Percentiles rank a stretch among this genome's conserved stretches.
Evolutionary conservation across 2,113 vertebrate species (phyloP).

Genomic region (Pseudorasbora parva): DNA sequence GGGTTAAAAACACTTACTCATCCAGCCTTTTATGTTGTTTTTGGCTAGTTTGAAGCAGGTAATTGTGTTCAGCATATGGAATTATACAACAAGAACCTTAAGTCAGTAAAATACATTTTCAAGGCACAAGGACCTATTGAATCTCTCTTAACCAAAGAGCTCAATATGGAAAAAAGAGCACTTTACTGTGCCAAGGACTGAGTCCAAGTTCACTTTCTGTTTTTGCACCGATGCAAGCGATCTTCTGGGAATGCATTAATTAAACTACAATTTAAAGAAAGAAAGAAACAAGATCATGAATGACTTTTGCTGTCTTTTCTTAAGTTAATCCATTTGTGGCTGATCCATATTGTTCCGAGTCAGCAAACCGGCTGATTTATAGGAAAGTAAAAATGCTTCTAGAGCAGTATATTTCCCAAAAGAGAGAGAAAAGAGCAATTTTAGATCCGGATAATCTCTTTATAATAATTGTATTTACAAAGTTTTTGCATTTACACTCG

Average conservation of each 20-base stretch:
- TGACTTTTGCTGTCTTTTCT: not conserved
- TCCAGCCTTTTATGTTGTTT: not conserved
- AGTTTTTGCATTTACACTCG: not conserved
- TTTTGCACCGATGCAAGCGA: not conserved
- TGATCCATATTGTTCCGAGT: conserved; percentile 9
- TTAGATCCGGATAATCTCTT: not conserved
- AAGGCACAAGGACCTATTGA: not conserved
- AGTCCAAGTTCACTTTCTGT: not conserved
- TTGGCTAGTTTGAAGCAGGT: not conserved
- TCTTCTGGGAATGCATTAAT: not conserved
- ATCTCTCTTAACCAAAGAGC: not conserved
- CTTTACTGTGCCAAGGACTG: not conserved
- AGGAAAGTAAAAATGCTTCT: not conserved
- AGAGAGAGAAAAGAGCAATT: conserved; percentile 6
- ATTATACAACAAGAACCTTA: conserved; percentile 5
- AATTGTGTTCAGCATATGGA: not conserved
- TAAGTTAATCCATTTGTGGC: conserved; percentile 11
- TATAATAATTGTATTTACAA: conserved; percentile 1
- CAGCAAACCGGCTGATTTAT: conserved; percentile 10
- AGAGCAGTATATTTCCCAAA: conserved; percentile 10
- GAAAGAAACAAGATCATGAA: not conserved
- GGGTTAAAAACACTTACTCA: conserved; percentile 26
- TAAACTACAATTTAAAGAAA: conserved; percentile 7
- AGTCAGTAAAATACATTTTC: not conserved
- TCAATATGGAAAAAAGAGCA: not conserved